Conservation (phyloP, 2,113 vertebrate genomes). For the Tragelaphus imberbis region DNA sequence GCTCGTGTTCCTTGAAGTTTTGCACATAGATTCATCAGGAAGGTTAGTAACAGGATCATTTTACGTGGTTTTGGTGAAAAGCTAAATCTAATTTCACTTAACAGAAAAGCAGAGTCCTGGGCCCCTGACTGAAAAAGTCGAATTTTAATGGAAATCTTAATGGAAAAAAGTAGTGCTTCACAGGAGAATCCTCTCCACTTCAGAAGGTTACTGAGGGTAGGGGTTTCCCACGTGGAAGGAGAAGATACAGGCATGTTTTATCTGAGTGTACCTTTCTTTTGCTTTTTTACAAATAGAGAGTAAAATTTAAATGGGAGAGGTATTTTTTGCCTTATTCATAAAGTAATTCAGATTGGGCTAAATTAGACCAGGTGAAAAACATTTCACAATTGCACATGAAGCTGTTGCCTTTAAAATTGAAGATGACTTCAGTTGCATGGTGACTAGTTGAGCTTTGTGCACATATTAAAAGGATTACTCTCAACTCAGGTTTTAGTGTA, state of each 20-base stretch:
- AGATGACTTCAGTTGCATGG: background rate
- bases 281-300: background rate
- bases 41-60: background rate
- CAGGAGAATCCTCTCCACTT: background rate
- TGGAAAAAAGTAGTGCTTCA: background rate
- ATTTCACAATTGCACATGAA: background rate
- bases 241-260: background rate
- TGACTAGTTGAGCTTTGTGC: background rate
- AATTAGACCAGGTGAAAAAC: background rate
- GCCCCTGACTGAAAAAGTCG: background rate
- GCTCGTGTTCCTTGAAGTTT: background rate
- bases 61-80: background rate
- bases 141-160: background rate
- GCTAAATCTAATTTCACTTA: background rate
- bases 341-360: background rate
- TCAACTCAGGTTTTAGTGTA: background rate
- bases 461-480: background rate
- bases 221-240: background rate
- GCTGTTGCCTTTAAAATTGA: background rate
- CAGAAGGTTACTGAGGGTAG: background rate
- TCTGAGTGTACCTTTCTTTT: background rate
- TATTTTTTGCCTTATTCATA: background rate
- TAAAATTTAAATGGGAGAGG: background rate
- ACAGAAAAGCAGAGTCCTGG: background rate
- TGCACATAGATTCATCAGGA: background rate